Evolutionary conservation across 2,797 vertebrate species (phyloP).

Genomic region (Pseudomugil tenellus): DNA sequence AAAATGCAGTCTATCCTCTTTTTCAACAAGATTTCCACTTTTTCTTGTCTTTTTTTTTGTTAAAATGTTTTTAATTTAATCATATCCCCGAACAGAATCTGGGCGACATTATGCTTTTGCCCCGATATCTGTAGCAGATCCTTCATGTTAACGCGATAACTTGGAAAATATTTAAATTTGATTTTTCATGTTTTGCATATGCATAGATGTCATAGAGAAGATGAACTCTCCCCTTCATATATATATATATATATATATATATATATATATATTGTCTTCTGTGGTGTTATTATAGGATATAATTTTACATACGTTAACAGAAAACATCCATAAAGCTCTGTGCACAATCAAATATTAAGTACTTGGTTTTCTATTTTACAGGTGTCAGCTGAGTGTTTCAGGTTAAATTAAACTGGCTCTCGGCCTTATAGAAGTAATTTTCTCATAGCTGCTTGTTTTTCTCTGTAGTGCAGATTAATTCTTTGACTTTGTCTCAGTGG

Average conservation of each 20-base stretch:
- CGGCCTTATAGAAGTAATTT: neutral
- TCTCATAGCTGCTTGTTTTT: neutral
- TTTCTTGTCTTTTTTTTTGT: neutral
- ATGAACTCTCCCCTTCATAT: too few species aligned
- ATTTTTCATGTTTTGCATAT: too few species aligned
- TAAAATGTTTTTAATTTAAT: neutral
- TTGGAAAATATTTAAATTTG: too few species aligned
- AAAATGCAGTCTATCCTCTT: neutral
- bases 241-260: too few species aligned
- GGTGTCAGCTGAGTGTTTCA: neutral
- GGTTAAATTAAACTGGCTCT: constrained; percentile 7
- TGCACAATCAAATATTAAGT: neutral
- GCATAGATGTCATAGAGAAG: too few species aligned
- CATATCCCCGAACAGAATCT: too few species aligned
- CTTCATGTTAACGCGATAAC: too few species aligned
- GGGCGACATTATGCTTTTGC: too few species aligned
- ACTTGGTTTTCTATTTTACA: neutral
- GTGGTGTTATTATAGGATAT: neutral
- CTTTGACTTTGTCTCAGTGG: constrained; percentile 4
- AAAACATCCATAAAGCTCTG: too few species aligned
- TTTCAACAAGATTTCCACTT: neutral
- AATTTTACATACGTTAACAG: neutral
- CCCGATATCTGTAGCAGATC: too few species aligned
- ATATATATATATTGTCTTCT: too few species aligned
- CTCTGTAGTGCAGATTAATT: constrained; percentile 6